Conservation (phyloP, 2,797 vertebrate species). For the Myioborus melanocephalus region DNA sequence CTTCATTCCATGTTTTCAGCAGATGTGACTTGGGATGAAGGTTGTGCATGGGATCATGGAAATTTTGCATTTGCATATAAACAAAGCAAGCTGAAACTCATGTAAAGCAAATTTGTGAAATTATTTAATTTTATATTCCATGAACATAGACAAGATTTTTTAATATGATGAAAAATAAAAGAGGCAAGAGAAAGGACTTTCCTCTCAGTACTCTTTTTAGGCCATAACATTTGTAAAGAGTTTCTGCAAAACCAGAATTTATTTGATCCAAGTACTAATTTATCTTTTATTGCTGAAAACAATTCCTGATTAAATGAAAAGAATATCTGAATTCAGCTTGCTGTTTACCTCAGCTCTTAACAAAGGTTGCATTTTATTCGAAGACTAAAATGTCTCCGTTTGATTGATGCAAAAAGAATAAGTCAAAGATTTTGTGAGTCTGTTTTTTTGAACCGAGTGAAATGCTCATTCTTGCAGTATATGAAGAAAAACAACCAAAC, state of each 20-base stretch:
- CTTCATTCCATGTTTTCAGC: neutral
- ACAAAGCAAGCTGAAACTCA: neutral
- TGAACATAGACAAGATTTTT: neutral
- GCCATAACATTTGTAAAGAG: neutral
- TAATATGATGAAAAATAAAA: neutral
- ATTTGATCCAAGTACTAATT: neutral
- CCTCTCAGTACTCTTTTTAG: neutral
- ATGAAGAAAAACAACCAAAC: neutral
- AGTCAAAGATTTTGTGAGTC: neutral
- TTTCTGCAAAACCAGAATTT: neutral
- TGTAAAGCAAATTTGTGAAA: neutral
- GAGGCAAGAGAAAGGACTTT: neutral
- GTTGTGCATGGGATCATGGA: neutral
- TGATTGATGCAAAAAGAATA: neutral
- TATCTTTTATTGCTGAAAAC: neutral
- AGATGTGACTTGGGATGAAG: neutral
- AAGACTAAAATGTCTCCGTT: neutral
- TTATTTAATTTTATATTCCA: neutral
- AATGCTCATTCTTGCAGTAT: neutral
- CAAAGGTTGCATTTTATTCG: neutral
- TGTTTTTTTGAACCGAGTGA: neutral
- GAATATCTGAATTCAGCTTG: neutral
- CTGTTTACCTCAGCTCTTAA: neutral
- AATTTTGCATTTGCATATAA: neutral
- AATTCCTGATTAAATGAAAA: neutral